Conservation (phyloP, 1,140 invertebrate species). For the Bilobella aurantiaca region DNA sequence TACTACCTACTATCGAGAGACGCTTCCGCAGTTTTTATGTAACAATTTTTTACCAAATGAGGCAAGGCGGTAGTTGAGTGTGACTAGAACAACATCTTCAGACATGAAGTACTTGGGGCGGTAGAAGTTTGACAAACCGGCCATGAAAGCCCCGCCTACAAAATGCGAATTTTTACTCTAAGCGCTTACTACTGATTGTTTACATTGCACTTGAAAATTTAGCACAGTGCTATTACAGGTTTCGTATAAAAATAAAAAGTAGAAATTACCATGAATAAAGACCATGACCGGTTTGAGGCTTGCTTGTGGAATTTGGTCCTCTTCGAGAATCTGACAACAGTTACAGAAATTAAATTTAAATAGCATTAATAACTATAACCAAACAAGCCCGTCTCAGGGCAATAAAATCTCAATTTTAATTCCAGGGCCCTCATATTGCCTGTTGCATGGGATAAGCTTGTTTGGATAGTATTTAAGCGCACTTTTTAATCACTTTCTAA, state of each 20-base stretch:
- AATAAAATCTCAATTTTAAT: too few relatives aligned
- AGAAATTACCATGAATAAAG: slow-evolving; percentile 21
- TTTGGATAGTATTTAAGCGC: too few relatives aligned
- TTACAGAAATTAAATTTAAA: too few relatives aligned
- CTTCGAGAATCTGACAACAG: background rate
- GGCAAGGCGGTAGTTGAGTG: slow-evolving; percentile 51
- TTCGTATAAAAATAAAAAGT: background rate
- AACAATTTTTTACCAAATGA: slow-evolving; percentile 19
- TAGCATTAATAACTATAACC: too few relatives aligned
- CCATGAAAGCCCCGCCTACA: slow-evolving; percentile 39
- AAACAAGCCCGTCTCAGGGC: too few relatives aligned
- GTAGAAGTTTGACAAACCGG: slow-evolving; percentile 38
- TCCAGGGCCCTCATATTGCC: too few relatives aligned
- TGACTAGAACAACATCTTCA: slow-evolving; percentile 47
- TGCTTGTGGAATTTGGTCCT: background rate
- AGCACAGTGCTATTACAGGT: too few relatives aligned
- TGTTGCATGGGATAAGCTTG: too few relatives aligned
- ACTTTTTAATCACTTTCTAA: too few relatives aligned
- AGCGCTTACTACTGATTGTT: background rate
- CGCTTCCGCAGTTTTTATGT: background rate
- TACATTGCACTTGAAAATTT: background rate
- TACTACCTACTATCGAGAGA: background rate
- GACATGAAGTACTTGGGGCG: slow-evolving; percentile 38
- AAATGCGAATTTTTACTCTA: slow-evolving; percentile 21
- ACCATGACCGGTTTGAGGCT: slow-evolving; percentile 21